phyloP scores from a whole-genome alignment of 2,113 vertebrate species.

The Vireo altiloquus region DNA sequence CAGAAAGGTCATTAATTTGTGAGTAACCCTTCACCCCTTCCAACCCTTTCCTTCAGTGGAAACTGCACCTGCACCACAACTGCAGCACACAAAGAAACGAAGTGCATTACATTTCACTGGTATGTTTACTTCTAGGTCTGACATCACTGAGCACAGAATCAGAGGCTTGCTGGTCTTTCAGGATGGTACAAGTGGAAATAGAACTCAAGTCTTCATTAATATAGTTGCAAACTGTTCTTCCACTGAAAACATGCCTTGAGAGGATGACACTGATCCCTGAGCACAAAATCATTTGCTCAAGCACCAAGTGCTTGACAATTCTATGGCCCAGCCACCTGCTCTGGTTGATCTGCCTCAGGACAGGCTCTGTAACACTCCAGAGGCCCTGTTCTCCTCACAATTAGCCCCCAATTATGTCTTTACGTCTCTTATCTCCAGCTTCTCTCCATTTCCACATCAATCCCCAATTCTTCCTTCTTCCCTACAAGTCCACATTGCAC shows the following conservation, averaged over 20 bases:
- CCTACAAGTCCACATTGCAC: not conserved
- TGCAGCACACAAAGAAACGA: not conserved
- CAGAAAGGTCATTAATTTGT: not conserved
- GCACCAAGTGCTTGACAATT: not conserved
- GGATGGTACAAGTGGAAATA: not conserved
- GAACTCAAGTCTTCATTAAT: not conserved
- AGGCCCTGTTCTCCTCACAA: not conserved
- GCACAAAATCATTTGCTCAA: accelerated
- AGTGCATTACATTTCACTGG: not conserved
- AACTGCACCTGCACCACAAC: not conserved
- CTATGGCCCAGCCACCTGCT: not conserved
- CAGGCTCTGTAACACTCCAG: not conserved
- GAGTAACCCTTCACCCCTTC: not conserved
- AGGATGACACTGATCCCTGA: not conserved
- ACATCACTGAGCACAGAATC: not conserved
- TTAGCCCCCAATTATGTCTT: not conserved
- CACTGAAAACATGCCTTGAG: not conserved
- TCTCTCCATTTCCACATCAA: not conserved
- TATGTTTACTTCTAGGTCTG: not conserved
- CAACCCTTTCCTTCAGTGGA: not conserved
- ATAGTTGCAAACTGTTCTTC: not conserved
- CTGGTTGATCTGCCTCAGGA: not conserved
- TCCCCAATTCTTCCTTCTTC: not conserved
- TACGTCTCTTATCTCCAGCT: not conserved
- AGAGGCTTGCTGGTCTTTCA: not conserved